These are phyloP conservation scores for Malurus elegans DNA, from an alignment of 2,113 vertebrate genomes.

Conservation along the genomic window DNA sequence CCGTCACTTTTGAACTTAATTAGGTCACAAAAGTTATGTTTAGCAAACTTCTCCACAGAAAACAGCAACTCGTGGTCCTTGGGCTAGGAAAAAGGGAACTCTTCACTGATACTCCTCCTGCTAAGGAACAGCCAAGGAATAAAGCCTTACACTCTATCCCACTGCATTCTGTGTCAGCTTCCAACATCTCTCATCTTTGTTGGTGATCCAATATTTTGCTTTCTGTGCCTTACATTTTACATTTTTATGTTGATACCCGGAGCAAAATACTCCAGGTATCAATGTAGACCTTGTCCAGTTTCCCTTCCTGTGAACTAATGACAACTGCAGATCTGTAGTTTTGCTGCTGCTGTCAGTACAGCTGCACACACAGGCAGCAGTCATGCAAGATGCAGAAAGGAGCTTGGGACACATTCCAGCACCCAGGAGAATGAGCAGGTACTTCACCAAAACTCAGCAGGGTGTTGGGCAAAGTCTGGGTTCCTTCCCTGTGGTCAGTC, in stretches of 20 bases:
- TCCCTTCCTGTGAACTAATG: background rate
- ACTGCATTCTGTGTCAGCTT: background rate
- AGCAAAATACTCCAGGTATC: background rate
- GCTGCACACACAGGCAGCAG: background rate
- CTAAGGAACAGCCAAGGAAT: background rate
- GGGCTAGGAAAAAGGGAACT: background rate
- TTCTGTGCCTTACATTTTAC: background rate
- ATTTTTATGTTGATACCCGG: background rate
- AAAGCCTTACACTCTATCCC: background rate
- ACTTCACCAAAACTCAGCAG: background rate
- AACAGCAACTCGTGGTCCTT: background rate
- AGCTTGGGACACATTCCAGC: rapidly evolving
- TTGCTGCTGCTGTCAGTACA: background rate
- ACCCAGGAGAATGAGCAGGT: rapidly evolving
- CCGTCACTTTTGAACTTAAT: background rate
- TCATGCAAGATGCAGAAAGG: background rate
- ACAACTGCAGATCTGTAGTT: background rate
- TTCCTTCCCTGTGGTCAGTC: background rate
- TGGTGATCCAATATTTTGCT: background rate
- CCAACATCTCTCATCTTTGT: background rate
- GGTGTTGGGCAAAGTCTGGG: rapidly evolving
- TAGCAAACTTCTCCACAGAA: background rate
- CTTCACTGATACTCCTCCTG: background rate
- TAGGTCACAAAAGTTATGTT: background rate
- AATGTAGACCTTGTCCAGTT: background rate